phyloP scores from a whole-genome alignment of 2,113 vertebrate species.

The Protomyctophum bolini region DNA sequence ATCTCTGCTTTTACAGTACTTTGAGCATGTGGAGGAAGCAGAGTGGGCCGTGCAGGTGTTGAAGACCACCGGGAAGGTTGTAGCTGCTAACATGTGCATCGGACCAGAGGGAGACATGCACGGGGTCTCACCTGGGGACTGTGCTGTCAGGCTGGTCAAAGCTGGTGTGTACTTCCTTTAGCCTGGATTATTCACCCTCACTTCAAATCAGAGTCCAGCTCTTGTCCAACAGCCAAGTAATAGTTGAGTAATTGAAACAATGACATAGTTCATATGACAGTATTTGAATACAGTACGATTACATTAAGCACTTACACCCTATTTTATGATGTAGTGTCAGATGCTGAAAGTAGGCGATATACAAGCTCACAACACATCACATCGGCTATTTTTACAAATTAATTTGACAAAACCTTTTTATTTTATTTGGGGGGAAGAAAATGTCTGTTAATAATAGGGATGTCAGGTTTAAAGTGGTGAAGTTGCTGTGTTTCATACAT shows the following conservation, averaged over 20 bases:
- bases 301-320: no score
- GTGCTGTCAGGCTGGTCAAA: slow-evolving; percentile 90
- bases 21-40: slow-evolving; percentile 97
- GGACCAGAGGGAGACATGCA: slow-evolving; percentile 95
- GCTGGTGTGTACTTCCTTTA: slow-evolving; percentile 80
- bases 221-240: slow-evolving; percentile 76
- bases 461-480: no score
- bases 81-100: slow-evolving; percentile 91
- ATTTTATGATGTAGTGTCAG: no score
- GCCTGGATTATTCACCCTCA: no score
- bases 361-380: slow-evolving; percentile 42
- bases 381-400: no score
- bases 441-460: no score
- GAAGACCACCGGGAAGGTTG: slow-evolving; percentile 89
- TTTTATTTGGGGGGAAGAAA: no score
- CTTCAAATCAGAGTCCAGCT: slow-evolving; percentile 80
- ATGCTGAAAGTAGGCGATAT: slow-evolving; percentile 83
- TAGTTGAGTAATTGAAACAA: no score
- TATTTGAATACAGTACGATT: no score
- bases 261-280: no score
- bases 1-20: slow-evolving; percentile 83
- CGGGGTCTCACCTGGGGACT: slow-evolving; percentile 86
- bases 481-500: no score
- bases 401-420: no score
- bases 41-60: slow-evolving; percentile 94